Evolutionary conservation across 2,888 invertebrate genomes (phyloP).

Genomic region (Cordylochernes scorpioides): DNA sequence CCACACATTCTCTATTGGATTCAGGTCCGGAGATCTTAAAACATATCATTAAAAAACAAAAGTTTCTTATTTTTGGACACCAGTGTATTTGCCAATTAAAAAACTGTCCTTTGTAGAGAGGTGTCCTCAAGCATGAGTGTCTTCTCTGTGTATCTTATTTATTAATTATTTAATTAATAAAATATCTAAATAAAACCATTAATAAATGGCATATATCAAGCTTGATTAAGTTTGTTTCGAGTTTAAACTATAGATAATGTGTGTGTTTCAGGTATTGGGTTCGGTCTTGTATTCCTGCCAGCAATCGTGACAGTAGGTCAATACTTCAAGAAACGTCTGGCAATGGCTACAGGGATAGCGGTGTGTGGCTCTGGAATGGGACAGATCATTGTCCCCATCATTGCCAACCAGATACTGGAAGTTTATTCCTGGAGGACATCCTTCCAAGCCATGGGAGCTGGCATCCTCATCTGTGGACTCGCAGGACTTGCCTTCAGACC

Average conservation of each 20-base stretch:
- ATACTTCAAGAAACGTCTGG: conserved; percentile 86
- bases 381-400: conserved; percentile 58
- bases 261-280: conserved; percentile 42
- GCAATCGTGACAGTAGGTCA: conserved; percentile 82
- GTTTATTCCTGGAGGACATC: conserved; percentile 45
- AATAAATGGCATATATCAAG: no score
- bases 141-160: no score
- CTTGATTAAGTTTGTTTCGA: background rate
- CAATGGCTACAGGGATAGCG: conserved; percentile 79
- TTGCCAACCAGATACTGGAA: conserved; percentile 35
- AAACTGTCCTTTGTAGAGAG: no score
- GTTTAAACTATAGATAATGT: no score
- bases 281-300: conserved; percentile 82
- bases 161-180: no score
- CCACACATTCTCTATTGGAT: no score
- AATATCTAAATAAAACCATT: no score
- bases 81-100: no score
- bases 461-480: conserved; percentile 52
- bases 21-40: no score
- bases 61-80: no score
- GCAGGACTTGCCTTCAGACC: conserved; percentile 64
- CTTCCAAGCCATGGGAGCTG: conserved; percentile 31
- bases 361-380: conserved; percentile 91
- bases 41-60: no score
- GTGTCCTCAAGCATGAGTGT: no score